Percentiles rank a stretch among this genome's conserved stretches.
Conservation (phyloP, 2,888 invertebrate genomes). For the Strigamia transsilvanica region DNA sequence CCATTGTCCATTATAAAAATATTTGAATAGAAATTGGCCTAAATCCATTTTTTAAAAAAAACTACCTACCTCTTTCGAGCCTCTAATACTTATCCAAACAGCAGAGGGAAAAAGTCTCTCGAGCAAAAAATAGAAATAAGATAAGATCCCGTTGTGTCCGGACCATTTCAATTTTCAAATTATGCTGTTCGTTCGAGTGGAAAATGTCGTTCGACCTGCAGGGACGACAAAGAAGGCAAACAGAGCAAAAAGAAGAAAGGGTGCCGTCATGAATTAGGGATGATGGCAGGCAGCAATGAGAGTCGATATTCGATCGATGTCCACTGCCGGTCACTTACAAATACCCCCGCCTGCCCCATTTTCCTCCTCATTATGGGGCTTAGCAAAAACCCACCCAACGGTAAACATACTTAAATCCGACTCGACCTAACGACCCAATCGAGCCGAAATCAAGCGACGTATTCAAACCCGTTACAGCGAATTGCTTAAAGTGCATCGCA, state of each 20-base stretch:
- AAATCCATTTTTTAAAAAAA: neutral
- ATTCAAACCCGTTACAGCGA: no score
- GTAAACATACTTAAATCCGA: neutral
- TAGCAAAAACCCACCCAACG: neutral
- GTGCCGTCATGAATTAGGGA: conserved; percentile 31
- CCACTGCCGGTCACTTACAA: neutral
- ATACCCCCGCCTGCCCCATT: neutral
- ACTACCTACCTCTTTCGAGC: neutral
- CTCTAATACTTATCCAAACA: neutral
- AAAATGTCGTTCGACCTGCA: conserved; percentile 32
- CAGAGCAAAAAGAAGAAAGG: conserved; percentile 29
- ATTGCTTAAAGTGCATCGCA: no score
- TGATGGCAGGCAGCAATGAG: conserved; percentile 38
- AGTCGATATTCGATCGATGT: conserved; percentile 38
- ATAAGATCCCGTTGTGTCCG: conserved; percentile 6
- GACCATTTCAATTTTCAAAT: conserved; percentile 38
- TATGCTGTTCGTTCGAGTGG: conserved; percentile 34
- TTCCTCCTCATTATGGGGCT: neutral
- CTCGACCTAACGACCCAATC: no score
- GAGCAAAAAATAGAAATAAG: neutral
- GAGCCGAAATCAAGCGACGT: no score
- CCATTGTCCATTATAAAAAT: neutral
- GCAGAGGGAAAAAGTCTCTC: neutral
- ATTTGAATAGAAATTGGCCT: neutral
- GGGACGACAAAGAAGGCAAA: neutral